Conservation (phyloP, 2,888 invertebrate species). For the Spilosoma lubricipeda region DNA sequence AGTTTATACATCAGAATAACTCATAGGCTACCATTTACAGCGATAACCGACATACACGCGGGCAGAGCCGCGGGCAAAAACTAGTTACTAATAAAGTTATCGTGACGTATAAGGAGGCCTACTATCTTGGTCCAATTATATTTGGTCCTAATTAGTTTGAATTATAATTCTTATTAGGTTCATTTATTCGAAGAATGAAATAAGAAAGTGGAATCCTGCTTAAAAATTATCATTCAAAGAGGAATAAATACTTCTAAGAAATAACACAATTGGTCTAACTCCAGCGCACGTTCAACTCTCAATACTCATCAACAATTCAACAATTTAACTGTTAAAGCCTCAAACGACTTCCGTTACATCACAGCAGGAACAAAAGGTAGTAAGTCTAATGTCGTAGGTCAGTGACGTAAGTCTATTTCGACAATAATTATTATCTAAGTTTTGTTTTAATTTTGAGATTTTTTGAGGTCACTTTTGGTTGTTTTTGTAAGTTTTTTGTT, state of each 20-base stretch:
- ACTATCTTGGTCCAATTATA: too few species aligned
- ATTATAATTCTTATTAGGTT: too few species aligned
- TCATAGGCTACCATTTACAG: too few species aligned
- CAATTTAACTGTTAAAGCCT: background rate
- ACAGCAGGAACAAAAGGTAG: slow-evolving; percentile 7
- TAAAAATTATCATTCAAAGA: too few species aligned
- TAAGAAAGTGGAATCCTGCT: too few species aligned
- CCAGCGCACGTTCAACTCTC: background rate
- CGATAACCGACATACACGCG: too few species aligned
- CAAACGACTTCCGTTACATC: background rate
- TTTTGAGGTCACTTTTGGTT: slow-evolving; percentile 18
- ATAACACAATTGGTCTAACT: background rate
- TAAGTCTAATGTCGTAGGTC: slow-evolving; percentile 41
- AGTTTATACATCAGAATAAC: too few species aligned
- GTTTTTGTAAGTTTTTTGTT: background rate
- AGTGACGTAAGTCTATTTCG: slow-evolving; percentile 20
- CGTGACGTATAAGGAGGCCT: too few species aligned
- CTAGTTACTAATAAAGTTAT: too few species aligned
- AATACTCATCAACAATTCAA: background rate
- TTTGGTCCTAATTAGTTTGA: too few species aligned
- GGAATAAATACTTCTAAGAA: background rate
- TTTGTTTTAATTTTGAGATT: slow-evolving; percentile 27
- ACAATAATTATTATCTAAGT: slow-evolving; percentile 14
- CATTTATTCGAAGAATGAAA: too few species aligned
- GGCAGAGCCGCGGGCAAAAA: too few species aligned